Conservation (phyloP, 2,113 vertebrate species). For the Cranoglanis bouderius region DNA sequence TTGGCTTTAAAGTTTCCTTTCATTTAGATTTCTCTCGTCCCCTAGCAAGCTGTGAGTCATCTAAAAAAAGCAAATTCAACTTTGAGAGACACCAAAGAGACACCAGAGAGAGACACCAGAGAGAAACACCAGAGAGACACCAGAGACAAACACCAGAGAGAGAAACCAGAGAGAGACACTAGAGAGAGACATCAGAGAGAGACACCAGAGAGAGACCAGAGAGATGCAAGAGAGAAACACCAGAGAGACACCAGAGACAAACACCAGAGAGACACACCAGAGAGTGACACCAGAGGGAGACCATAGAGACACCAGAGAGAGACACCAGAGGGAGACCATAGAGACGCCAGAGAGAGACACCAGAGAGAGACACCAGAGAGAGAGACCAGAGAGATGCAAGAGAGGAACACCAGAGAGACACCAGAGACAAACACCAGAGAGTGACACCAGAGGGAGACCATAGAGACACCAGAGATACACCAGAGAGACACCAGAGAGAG, state of each 20-base stretch:
- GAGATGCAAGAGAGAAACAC: neutral
- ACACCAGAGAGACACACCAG: neutral
- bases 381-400: too few relatives aligned
- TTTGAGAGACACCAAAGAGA: neutral
- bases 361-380: neutral
- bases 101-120: neutral
- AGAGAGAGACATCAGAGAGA: neutral
- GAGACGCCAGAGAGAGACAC: neutral
- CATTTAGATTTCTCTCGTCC: too few relatives aligned
- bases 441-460: neutral
- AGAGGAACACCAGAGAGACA: neutral
- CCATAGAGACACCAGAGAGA: neutral
- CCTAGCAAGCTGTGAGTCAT: too few relatives aligned
- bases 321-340: neutral
- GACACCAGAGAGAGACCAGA: neutral
- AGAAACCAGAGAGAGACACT: neutral
- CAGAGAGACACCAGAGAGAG: neutral
- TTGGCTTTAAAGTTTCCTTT: neutral
- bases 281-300: neutral
- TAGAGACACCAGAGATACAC: neutral
- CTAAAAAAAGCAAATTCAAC: too few relatives aligned
- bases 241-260: neutral
- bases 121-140: neutral
- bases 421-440: neutral
- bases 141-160: neutral